phyloP scores from a whole-genome alignment of 2,113 vertebrate species.

The Sinocyclocheilus rhinocerous region DNA sequence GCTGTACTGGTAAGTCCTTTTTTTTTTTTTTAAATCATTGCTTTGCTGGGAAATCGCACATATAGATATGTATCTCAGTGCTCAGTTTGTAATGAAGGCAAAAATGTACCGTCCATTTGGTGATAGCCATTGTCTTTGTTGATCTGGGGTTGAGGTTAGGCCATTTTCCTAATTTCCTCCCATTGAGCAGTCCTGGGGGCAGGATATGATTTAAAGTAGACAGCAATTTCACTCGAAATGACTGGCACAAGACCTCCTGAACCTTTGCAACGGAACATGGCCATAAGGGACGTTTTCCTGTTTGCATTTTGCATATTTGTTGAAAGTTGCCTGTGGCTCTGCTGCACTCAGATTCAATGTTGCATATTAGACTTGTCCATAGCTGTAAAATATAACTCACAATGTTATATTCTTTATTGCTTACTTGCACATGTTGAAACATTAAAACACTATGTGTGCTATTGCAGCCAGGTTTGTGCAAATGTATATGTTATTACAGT shows the following conservation, averaged over 20 bases:
- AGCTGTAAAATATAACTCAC: not conserved
- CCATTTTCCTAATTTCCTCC: conserved; percentile 24
- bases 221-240: conserved; percentile 45
- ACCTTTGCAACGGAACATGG: conserved; percentile 12
- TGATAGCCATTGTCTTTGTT: not conserved
- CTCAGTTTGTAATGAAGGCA: not conserved
- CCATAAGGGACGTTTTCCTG: conserved; percentile 14
- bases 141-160: conserved; percentile 1
- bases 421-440: not conserved
- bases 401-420: not conserved
- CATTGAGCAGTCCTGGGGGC: conserved; percentile 36
- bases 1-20: not conserved
- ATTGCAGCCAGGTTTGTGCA: not conserved
- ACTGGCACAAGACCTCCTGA: conserved; percentile 33
- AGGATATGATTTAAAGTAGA: conserved; percentile 43
- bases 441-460: not conserved
- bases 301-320: conserved; percentile 30
- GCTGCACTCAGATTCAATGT: not conserved
- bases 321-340: conserved; percentile 20
- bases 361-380: conserved; percentile 15
- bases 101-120: not conserved
- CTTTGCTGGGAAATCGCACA: not conserved
- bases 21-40: not conserved
- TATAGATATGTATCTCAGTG: not conserved
- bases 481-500: not conserved